Evolutionary conservation across 1,140 invertebrate genomes (phyloP), one percentile per base, ranked within the genome.

Genomic region (Drosophila sulfurigaster): DNA sequence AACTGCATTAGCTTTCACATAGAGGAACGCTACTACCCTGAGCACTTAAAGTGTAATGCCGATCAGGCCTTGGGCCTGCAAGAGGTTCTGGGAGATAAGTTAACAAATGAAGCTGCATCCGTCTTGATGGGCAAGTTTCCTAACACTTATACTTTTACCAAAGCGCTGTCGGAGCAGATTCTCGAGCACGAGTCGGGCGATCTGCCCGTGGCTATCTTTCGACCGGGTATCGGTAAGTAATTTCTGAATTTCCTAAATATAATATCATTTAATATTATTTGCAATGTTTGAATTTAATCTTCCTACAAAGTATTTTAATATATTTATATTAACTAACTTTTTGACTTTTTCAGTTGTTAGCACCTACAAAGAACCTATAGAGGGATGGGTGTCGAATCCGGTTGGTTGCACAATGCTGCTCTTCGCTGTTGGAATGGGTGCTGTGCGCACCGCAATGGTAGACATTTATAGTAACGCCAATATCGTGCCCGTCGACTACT

Each of bases 131-230:
- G 94, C 0, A 94, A 95, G 28, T 96, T 94, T 89, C 97, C 97
- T 0, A 98, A 98, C 79, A 97, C 96, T 0, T 98, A 98, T 78
- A 95, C 96, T 0, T 98, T 95, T 81, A 97, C 96, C 0, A 98
- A 98, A 93, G 95, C 96, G 1, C 91, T 97, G 7, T 96, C 96
- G 1, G 97, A 98, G 93, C 94, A 96, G 70, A 87, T 96, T 0
- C 93, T 98, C 0, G 92, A 94, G 58, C 93, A 94, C 48, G 94
- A 96, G 64, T 93, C 94, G 0, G 92, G 92, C 2, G 94, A 94
- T 38, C 81, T 99, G 16, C 98, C 98, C 0, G 85, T 95, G 0
- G 95, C 94, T 5, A 93, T 97, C 2, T 94, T 96, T 83, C 94
- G 96, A 68, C 96, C 96, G 0, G 94, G 96, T 1, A 95, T 97